Evolutionary conservation across 1,140 invertebrate species (phyloP).

Genomic region (Sycophaga agraensis): DNA sequence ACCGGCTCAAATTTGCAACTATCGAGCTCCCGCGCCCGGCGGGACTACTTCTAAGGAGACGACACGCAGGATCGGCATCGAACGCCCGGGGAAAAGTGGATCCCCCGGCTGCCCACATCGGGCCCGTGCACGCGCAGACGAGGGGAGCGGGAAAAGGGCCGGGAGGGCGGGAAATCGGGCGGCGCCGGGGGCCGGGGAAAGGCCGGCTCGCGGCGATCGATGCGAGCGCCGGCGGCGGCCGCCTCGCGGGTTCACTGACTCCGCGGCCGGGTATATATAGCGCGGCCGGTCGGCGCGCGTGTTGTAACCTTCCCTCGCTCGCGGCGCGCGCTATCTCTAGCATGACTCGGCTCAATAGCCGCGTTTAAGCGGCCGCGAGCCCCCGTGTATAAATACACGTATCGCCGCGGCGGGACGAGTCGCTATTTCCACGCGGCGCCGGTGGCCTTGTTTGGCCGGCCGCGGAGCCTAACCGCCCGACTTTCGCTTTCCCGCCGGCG

Average conservation of each 20-base stretch:
- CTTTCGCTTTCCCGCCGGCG: too few species aligned
- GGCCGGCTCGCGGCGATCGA: neutral
- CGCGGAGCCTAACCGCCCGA: too few species aligned
- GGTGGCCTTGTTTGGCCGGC: too few species aligned
- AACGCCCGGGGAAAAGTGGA: too few species aligned
- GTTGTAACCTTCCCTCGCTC: constrained; percentile 1
- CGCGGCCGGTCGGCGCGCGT: neutral
- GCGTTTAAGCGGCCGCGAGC: neutral
- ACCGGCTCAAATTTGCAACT: too few species aligned
- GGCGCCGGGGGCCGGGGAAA: constrained; percentile 23
- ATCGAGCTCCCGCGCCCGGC: too few species aligned
- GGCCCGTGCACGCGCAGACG: constrained; percentile 3
- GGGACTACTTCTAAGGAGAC: too few species aligned
- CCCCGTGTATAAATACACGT: constrained; percentile 12
- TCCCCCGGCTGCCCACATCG: too few species aligned
- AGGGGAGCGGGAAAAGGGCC: constrained; percentile 17
- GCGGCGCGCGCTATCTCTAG: neutral
- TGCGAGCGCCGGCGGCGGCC: neutral
- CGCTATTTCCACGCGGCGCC: too few species aligned
- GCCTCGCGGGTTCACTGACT: constrained; percentile 20
- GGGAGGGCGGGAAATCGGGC: too few species aligned
- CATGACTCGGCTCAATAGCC: constrained; percentile 3
- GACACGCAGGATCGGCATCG: too few species aligned
- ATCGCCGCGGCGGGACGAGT: too few species aligned
- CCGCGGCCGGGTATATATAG: constrained; percentile 1